Evolutionary conservation across 2,797 vertebrate genomes (phyloP), one percentile per base, ranked within the genome.

Genomic region (Nasua narica): DNA sequence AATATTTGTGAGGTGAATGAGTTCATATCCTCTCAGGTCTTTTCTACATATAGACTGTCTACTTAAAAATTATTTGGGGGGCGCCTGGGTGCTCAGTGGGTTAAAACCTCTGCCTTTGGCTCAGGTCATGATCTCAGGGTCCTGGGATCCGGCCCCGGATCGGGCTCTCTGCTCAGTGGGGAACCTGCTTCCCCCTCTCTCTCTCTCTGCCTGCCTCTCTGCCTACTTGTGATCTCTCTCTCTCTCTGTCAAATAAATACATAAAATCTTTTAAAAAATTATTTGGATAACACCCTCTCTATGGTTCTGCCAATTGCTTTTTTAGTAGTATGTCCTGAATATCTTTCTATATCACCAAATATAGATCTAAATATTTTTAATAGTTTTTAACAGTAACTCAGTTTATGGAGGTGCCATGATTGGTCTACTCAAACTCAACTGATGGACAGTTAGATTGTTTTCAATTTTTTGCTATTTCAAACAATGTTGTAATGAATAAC

Each of bases 351-450:
- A 21, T 82, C 16, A 95, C 11, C 60, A 88, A 78, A 76, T 83
- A 54, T 15, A 88, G 35, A 88, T 82, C 40, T 58, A 87, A 90
- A 81, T 83, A 1, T n/a, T 72, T 82, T 85, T 81, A 77, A 48
- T 81, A 86, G 37, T 67, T 19, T 81, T 13, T 77, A 37, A 37
- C 10, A 92, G 14, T 84, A 81, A 84, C 65, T 54, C 21, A 50
- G 67, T 76, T 9, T 52, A 18, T 81, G 46, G 32, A 82, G 14
- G 10, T 83, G 48, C 18, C 23, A 9, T 62, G 78, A 95, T 16
- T 91, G 90, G 91, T 97, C 94, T 82, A 86, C 78, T 95, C 50
- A 95, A 94, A 92, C 40, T 87, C 43, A 81, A 7, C 10, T 90
- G 79, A 77, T 85, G 12, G 90, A 77, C 35, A 62, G 43, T 50